A percentile compares a stretch with the other conserved stretches of the same genome.
Conservation (phyloP, 2,797 vertebrate species). For the Gymnothorax javanicus region DNA sequence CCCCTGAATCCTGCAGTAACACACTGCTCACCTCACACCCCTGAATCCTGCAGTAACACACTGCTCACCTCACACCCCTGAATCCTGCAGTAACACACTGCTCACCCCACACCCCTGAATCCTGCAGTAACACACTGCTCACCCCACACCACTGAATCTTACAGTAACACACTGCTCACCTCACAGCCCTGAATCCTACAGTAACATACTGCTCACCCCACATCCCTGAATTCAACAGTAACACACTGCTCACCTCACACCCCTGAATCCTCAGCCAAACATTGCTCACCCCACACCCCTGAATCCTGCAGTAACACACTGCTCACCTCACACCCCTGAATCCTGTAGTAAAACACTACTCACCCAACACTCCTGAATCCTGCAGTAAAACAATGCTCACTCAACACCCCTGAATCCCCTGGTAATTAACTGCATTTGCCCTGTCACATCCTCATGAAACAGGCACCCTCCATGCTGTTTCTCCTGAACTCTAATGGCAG, state of each 20-base stretch:
- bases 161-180: constrained; percentile 1
- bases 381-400: constrained; percentile 10
- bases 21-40: too few relatives aligned
- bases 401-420: background rate
- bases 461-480: constrained; percentile 39
- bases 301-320: too few relatives aligned
- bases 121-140: constrained; percentile 7
- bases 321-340: too few relatives aligned
- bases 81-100: constrained; percentile 13
- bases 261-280: too few relatives aligned
- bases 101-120: too few relatives aligned
- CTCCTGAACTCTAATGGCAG: constrained; percentile 38
- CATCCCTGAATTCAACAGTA: constrained; percentile 15
- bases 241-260: background rate
- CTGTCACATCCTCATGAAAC: constrained; percentile 37
- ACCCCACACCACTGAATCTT: background rate
- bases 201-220: background rate
- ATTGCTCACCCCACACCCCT: too few relatives aligned
- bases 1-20: constrained; percentile 19
- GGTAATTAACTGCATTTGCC: constrained; percentile 28
- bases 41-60: background rate
- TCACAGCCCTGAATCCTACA: background rate
- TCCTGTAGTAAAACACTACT: too few relatives aligned
- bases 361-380: background rate
- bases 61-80: background rate